Base-by-base conservation (phyloP, 2,113 vertebrate species). In the Hyperopisus bebe region DNA sequence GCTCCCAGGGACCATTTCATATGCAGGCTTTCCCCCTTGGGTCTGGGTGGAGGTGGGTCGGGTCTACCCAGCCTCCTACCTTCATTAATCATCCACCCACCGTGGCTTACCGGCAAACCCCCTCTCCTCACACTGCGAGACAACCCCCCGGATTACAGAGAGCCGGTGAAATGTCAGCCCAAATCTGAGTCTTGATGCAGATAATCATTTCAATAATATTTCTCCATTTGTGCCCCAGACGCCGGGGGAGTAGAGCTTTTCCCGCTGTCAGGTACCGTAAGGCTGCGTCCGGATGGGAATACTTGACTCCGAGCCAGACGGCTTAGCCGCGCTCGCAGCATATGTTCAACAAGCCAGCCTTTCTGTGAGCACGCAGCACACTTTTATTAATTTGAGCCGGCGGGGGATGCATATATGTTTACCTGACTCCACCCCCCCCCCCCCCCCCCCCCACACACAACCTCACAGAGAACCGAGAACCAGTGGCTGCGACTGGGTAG, bases 151-250 rank as follows among this genome's bases (percentile, higher is more conserved):
- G 98, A 99, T 99, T 99, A 99, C 97, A 97, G 97, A 97, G 97
- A 99, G 98, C 98, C 97, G 97, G 98, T 96, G 97, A 99, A 99
- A 99, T 99, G 98, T 99, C 98, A 99, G 97, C 98, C 97, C 98
- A 99, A 99, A 99, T 99, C 98, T 99, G 98, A 99, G 98, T 99
- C 98, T 98, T 98, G 98, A 99, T 98, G 98, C 98, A 99, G 98
- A 99, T 99, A 99, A 99, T 99, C 98, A 99, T 99, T 99, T 99
- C 98, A 99, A 99, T 99, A 99, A 99, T 99, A 99, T 99, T 99
- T 98, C 98, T 99, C 98, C 98, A 99, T 99, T 99, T 99, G 98
- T 99, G 98, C 97, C 97, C 97, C 96, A 96, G 95, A 97, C 97
- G 97, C 98, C 97, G 96, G 94, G 98, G 98, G 98, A 99, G 99